Evolutionary conservation across 2,113 vertebrate species (phyloP).

Genomic region (Circaetus cinerascens): DNA sequence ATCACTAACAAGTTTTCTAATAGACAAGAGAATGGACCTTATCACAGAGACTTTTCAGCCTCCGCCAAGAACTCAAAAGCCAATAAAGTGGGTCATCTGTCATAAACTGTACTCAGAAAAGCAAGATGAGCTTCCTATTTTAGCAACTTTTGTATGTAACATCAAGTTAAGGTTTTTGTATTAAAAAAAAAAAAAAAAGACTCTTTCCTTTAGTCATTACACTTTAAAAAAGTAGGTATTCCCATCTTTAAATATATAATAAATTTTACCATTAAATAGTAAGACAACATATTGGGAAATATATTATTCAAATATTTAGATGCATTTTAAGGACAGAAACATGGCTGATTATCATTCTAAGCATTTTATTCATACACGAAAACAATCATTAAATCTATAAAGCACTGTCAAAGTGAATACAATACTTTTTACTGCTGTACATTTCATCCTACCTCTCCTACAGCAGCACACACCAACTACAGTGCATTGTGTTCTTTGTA

Average conservation of each 20-base stretch:
- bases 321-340: background rate
- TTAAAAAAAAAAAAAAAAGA: background rate
- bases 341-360: background rate
- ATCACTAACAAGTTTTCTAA: background rate
- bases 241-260: background rate
- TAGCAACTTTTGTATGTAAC: background rate
- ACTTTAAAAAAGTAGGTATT: background rate
- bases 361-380: background rate
- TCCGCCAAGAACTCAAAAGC: background rate
- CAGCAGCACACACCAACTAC: background rate
- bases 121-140: background rate
- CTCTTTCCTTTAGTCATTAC: background rate
- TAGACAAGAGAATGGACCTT: background rate
- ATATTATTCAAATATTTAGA: background rate
- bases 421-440: background rate
- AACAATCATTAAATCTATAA: background rate
- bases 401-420: background rate
- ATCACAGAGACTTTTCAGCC: background rate
- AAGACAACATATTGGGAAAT: background rate
- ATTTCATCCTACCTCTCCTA: background rate
- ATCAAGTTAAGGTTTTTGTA: background rate
- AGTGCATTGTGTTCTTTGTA: background rate
- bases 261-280: background rate
- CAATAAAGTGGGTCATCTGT: background rate
- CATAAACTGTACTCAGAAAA: background rate